These are phyloP conservation scores for Neodiprion pinetum DNA, from an alignment of 1,140 invertebrate genomes.

Conservation along the genomic window DNA sequence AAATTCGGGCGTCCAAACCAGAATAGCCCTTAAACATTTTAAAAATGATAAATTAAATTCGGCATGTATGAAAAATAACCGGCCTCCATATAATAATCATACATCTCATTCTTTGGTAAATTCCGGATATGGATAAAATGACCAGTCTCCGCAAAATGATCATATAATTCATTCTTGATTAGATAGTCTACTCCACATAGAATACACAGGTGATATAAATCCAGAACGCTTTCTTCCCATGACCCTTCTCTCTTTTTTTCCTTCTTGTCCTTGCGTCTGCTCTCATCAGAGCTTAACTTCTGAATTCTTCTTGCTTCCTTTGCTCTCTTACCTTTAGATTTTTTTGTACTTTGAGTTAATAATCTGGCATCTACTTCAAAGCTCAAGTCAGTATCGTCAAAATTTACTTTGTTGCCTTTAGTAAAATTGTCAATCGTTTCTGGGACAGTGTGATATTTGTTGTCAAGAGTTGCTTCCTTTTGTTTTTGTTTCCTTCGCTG, in stretches of 20 bases:
- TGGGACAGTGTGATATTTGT: constrained; percentile 45
- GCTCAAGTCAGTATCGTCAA: constrained; percentile 3
- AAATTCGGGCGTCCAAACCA: too few relatives aligned
- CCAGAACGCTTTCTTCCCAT: constrained; percentile 26
- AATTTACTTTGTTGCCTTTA: not conserved
- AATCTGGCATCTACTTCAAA: constrained; percentile 10
- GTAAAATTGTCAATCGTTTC: constrained; percentile 32
- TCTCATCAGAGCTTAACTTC: constrained; percentile 30
- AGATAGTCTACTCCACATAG: constrained; percentile 73
- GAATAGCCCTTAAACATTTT: too few relatives aligned
- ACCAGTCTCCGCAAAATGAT: constrained; percentile 73
- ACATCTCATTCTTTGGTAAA: too few relatives aligned
- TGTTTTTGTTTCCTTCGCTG: constrained; percentile 59
- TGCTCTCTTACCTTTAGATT: constrained; percentile 50
- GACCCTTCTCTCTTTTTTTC: constrained; percentile 33
- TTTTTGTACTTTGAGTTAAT: constrained; percentile 25
- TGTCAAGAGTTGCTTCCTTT: constrained; percentile 37
- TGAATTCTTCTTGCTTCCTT: constrained; percentile 48
- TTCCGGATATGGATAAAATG: constrained; percentile 66
- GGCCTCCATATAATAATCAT: too few relatives aligned
- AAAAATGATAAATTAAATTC: too few relatives aligned
- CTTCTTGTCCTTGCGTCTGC: constrained; percentile 35
- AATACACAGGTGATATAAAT: constrained; percentile 65
- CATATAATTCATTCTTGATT: constrained; percentile 85
- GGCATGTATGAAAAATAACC: too few relatives aligned